Base-by-base conservation (phyloP, 2,888 invertebrate species). In the Archips xylosteana region DNA sequence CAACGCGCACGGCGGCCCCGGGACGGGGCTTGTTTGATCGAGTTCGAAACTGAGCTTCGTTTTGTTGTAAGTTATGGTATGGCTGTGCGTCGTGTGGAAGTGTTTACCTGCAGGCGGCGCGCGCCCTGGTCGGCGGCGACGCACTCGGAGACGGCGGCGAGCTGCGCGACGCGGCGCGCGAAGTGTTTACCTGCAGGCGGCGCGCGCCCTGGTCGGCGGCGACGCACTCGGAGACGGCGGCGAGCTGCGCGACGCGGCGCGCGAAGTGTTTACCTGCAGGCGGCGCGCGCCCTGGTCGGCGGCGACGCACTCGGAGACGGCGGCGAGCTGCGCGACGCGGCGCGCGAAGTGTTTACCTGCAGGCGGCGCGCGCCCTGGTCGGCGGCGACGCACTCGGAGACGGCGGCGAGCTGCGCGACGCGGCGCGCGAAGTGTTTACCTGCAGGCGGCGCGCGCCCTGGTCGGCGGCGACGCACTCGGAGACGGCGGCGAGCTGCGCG, bases 401-500 rank as follows among this genome's bases (percentile, higher is more conserved):
- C 91, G 87, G 97, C 96, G 85, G 98, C 98, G 71, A 99, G 95
- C 91, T 99, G 99, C 82, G 97, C 97, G 79, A 99, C 96, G 81
- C 99, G 96, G 81, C 97, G 97, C 86, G 98, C 98, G 92, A 99
- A 99, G 95, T 99, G 49, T 9, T 9, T n/a, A 49, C 49, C 49
- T 98, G 98, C 78, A 99, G 95, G 82, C 98, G 97, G 89, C 98
- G 97, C 74, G 98, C 98, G 39, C 99, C 98, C 70, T 97, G 96
- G 80, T 97, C 96, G 62, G 97, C 97, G 0, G 98, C 98, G 65
- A 98, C 94, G 83, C 96, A 95, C 32, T 81, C 83, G 0, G 99
- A 90, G 34, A 94, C 91, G 87, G 97, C 96, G 85, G 98, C 98
- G 70, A 99, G 95, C 91, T 99, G 99, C 82, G 97, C 97, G 79